Base-by-base conservation (phyloP, 2,797 vertebrate genomes). In the Microhierax caerulescens region DNA sequence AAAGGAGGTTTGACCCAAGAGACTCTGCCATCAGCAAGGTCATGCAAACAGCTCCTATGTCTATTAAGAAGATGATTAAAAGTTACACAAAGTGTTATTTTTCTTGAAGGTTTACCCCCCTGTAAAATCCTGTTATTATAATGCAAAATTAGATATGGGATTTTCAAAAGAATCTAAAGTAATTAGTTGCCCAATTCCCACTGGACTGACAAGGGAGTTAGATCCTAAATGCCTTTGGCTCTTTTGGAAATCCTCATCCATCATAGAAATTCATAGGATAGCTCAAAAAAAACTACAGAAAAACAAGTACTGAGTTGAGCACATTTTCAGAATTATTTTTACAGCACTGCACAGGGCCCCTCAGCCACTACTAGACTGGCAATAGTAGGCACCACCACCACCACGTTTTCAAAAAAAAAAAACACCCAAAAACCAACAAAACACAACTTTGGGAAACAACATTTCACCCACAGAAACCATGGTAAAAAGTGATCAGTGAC, bases 131-230 rank as follows among this genome's bases (percentile, higher is more conserved):
- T 7, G 37, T 72, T 88, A 82, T 92, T 94, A 91, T 18, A 88
- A 74, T 37, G 51, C 11, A 91, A 96, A 95, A 97, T 95, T n/a
- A 95, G 85, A 83, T 77, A 20, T 75, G 96, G 96, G 93, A 97
- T 91, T 96, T 96, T 85, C 75, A 50, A 47, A 57, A 67, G 92
- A 76, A 90, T 83, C 94, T 60, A 11, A 95, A 81, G 85, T 50
- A 96, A 96, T 95, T 93, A 96, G 94, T 41, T 88, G 56, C 36
- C 87, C 60, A 47, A 72, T 36, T 91, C 93, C 68, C 87, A 43
- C 27, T 4, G 37, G 94, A 41, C 15, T 70, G 72, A 84, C 81
- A 74, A 85, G 78, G 68, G 60, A 97, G 19, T 87, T 47, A 27
- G 86, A 89, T 65, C 95, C 95, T 91, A 76, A 93, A 78, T 34